Percentiles rank a stretch among this genome's conserved stretches.
Evolutionary conservation across 2,888 invertebrate genomes (phyloP).

Genomic region (Lutraria lutraria): DNA sequence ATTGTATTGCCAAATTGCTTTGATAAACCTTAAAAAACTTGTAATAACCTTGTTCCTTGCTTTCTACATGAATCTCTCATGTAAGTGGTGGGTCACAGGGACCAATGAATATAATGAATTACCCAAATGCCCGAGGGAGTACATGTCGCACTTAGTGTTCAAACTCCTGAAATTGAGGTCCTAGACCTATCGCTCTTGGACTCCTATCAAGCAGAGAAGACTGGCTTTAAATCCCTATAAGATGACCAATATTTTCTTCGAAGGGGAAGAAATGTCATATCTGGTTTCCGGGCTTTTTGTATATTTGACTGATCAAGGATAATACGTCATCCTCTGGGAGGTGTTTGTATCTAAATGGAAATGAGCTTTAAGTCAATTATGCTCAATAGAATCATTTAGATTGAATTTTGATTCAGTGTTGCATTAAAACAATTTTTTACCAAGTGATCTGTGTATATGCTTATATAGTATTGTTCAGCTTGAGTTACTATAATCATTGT

Average conservation of each 20-base stretch:
- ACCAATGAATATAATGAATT: too few relatives aligned
- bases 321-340: not conserved
- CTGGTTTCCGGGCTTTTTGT: not conserved
- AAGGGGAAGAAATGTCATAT: not conserved
- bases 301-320: not conserved
- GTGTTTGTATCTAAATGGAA: slow-evolving; percentile 47
- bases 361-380: slow-evolving; percentile 15
- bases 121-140: too few relatives aligned
- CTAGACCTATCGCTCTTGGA: too few relatives aligned
- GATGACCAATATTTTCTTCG: not conserved
- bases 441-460: not conserved
- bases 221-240: not conserved
- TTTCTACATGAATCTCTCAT: too few relatives aligned
- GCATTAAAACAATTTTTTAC: not conserved
- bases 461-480: not conserved
- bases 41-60: too few relatives aligned
- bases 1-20: too few relatives aligned
- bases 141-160: too few relatives aligned
- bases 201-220: too few relatives aligned
- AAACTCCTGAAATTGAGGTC: too few relatives aligned
- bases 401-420: slow-evolving; percentile 16
- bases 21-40: too few relatives aligned
- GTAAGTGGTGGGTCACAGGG: too few relatives aligned
- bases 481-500: too few relatives aligned
- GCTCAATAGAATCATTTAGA: not conserved